phyloP scores from a whole-genome alignment of 2,797 vertebrate species.

The Poecilia velifera region DNA sequence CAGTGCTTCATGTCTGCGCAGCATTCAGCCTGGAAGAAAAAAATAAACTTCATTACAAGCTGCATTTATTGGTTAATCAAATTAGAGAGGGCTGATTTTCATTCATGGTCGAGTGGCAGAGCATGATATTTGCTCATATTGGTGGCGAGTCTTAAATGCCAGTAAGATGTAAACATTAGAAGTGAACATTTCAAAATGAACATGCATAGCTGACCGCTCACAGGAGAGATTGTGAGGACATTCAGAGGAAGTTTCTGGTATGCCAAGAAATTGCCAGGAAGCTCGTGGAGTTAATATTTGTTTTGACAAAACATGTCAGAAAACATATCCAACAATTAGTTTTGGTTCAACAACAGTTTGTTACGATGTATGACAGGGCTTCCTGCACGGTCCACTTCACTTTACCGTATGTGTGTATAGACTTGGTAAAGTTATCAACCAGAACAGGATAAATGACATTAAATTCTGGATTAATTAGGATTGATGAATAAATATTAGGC shows the following conservation, averaged over 20 bases:
- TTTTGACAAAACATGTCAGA: neutral
- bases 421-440: neutral
- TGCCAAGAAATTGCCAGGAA: neutral
- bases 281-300: neutral
- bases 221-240: neutral
- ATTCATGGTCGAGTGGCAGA: neutral
- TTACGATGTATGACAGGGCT: neutral
- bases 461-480: too few relatives aligned
- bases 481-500: too few relatives aligned
- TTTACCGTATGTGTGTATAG: neutral
- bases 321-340: neutral
- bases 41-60: neutral
- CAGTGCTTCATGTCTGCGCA: constrained; percentile 61
- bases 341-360: neutral
- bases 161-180: neutral
- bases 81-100: neutral
- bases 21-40: constrained; percentile 61
- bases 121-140: neutral
- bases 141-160: neutral
- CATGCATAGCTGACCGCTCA: neutral
- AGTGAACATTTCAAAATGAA: neutral
- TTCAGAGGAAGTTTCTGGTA: neutral
- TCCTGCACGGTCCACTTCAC: neutral
- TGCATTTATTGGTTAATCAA: neutral
- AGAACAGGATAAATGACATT: neutral